Percentiles rank a stretch among this genome's conserved stretches.
Conservation (phyloP, 2,113 vertebrate genomes). For the Todiramphus saurophagus region DNA sequence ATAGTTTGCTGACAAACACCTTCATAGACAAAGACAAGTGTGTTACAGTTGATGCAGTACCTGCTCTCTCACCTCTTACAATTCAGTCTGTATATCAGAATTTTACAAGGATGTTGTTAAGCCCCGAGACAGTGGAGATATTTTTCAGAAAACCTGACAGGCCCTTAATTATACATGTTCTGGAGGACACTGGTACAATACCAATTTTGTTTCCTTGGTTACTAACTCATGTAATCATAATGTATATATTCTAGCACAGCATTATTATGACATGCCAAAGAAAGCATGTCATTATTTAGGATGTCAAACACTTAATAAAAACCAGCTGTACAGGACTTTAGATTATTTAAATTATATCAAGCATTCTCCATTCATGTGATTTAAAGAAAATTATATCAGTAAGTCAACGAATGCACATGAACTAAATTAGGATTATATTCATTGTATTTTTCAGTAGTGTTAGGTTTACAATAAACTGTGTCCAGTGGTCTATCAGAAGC, state of each 20-base stretch:
- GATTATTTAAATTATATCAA: conserved; percentile 1
- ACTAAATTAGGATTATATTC: background rate
- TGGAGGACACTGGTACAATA: background rate
- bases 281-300: conserved; percentile 9
- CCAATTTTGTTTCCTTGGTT: conserved; percentile 38
- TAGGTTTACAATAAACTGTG: background rate
- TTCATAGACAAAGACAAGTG: background rate
- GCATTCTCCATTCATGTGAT: background rate
- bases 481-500: background rate
- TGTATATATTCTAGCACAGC: conserved; percentile 8
- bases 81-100: background rate
- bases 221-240: conserved; percentile 35
- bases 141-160: conserved; percentile 42
- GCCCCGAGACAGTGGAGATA: background rate
- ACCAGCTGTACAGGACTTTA: background rate
- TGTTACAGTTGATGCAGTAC: background rate
- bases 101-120: conserved; percentile 9
- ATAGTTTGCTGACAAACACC: background rate
- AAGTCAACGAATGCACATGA: background rate
- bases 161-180: conserved; percentile 42
- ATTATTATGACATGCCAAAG: conserved; percentile 34
- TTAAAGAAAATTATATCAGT: background rate
- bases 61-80: background rate
- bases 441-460: background rate
- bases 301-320: conserved; percentile 6